phyloP scores from a whole-genome alignment of 2,113 vertebrate genomes.

The Mesocricetus auratus region DNA sequence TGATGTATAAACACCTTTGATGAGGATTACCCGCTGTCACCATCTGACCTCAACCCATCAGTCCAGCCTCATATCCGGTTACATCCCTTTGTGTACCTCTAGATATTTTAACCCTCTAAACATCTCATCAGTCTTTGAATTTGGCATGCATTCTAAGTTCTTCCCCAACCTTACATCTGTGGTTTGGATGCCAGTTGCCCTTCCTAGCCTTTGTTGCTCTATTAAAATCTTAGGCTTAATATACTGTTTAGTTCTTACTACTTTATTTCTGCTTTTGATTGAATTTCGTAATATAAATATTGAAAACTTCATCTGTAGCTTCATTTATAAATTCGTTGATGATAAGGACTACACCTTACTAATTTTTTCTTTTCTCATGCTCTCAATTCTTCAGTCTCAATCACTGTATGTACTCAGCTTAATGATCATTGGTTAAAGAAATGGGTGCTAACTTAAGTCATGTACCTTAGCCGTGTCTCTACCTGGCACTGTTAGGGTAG shows the following conservation, averaged over 20 bases:
- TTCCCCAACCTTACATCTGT: neutral
- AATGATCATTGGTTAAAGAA: neutral
- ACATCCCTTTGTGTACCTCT: neutral
- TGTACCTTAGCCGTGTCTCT: neutral
- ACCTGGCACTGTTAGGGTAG: neutral
- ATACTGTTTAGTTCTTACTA: neutral
- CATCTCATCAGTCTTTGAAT: constrained; percentile 31
- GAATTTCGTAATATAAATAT: neutral
- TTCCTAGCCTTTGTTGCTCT: constrained; percentile 9
- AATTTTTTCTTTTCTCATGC: constrained; percentile 2
- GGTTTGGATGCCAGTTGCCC: neutral
- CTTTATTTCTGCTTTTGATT: constrained; percentile 41
- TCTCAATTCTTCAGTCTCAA: neutral
- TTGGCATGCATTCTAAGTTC: neutral
- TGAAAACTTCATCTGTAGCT: neutral
- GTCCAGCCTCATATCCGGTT: constrained; percentile 56
- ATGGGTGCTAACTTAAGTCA: neutral
- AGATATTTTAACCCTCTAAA: neutral
- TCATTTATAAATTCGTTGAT: neutral
- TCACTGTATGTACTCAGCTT: neutral
- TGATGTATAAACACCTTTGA: constrained; percentile 23
- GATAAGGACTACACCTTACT: neutral
- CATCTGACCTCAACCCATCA: constrained; percentile 39
- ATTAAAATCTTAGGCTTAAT: neutral
- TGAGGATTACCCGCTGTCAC: neutral